Percentiles rank a stretch among this genome's conserved stretches.
Conservation (phyloP, 2,797 vertebrate genomes). For the Ammospiza maritima region DNA sequence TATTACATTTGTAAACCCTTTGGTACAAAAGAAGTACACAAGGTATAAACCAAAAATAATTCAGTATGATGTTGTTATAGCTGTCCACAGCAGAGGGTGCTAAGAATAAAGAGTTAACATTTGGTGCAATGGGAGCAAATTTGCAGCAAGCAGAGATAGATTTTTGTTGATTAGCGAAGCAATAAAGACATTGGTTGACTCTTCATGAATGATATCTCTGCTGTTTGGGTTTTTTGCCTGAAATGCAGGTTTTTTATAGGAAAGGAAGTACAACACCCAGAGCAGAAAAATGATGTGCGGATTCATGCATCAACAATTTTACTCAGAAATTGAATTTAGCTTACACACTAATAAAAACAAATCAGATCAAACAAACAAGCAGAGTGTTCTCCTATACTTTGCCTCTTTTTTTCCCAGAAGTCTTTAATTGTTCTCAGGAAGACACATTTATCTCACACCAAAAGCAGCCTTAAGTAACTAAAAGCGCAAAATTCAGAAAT, state of each 20-base stretch:
- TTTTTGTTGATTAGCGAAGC: not conserved
- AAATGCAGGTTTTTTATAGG: not conserved
- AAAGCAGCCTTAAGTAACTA: not conserved
- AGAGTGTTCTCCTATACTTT: not conserved
- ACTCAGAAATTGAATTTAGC: slow-evolving; percentile 11
- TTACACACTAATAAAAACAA: not conserved
- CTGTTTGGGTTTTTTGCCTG: not conserved
- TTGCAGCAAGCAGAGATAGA: not conserved
- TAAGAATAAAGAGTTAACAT: slow-evolving; percentile 51
- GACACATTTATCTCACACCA: not conserved
- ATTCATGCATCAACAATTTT: slow-evolving; percentile 8
- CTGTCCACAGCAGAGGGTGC: slow-evolving; percentile 59
- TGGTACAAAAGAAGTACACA: not conserved
- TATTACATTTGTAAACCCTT: not conserved
- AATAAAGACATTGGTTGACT: not conserved
- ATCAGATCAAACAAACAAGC: slow-evolving; percentile 1
- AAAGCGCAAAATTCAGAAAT: not conserved
- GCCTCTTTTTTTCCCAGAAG: not conserved
- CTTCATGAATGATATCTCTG: not conserved
- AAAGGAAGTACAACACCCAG: not conserved
- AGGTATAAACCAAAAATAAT: not conserved
- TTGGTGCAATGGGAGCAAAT: not conserved
- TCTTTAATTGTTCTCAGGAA: slow-evolving; percentile 1
- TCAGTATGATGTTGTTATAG: slow-evolving; percentile 26
- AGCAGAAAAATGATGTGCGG: not conserved